Conservation (phyloP, 2,113 vertebrate species). For the Vanacampus margaritifer region DNA sequence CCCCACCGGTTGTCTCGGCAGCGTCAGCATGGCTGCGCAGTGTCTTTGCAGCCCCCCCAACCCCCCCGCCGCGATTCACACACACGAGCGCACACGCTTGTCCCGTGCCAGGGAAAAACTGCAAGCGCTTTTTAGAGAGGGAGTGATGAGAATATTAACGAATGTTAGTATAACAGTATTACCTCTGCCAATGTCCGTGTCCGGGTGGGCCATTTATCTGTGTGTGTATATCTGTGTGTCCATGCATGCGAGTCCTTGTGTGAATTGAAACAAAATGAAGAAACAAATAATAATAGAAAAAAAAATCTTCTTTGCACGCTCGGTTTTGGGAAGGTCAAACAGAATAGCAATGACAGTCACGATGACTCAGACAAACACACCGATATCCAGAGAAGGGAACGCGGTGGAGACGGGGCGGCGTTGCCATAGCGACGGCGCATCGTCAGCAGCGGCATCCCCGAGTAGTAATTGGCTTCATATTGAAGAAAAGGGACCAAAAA, state of each 20-base stretch:
- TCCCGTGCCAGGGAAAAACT: conserved; percentile 42
- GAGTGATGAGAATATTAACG: conserved; percentile 46
- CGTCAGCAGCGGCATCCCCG: conserved; percentile 44
- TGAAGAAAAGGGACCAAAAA: conserved; percentile 19
- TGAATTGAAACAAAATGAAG: background rate
- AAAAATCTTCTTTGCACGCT: background rate
- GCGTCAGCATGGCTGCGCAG: conserved; percentile 19
- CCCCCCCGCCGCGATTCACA: conserved; percentile 2
- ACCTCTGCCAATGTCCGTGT: background rate
- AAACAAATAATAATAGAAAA: conserved; percentile 12
- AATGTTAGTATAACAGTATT: conserved; percentile 41
- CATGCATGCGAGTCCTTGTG: background rate
- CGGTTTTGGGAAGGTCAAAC: conserved; percentile 43
- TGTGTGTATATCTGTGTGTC: background rate
- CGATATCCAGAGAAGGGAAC: conserved; percentile 24
- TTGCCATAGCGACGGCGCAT: conserved; percentile 64
- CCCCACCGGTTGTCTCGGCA: conserved; percentile 24
- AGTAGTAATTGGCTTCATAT: conserved; percentile 61
- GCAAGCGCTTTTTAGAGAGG: conserved; percentile 20
- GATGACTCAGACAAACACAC: conserved; percentile 44
- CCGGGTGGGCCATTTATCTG: background rate
- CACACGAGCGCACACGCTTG: conserved; percentile 2
- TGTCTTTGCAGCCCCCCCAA: conserved; percentile 11
- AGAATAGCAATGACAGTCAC: conserved; percentile 41
- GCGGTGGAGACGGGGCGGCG: conserved; percentile 20